These are phyloP conservation scores for Epinephelus lanceolatus DNA, from an alignment of 2,113 vertebrate genomes.

Conservation along the genomic window DNA sequence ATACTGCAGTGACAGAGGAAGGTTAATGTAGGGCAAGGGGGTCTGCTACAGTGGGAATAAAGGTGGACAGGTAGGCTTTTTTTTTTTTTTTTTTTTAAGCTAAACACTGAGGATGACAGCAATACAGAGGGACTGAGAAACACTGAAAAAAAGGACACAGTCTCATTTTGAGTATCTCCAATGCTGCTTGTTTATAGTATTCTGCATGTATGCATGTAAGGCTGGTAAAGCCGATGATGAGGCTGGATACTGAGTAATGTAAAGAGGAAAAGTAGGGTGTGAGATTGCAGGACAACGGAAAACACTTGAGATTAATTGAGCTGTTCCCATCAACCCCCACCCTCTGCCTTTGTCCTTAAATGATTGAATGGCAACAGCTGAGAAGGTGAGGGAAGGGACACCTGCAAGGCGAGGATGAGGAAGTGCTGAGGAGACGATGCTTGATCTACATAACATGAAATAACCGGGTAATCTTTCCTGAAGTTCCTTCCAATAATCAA, in stretches of 20 bases:
- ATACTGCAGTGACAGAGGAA: slow-evolving; percentile 3
- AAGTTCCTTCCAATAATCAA: slow-evolving; percentile 14
- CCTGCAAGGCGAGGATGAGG: slow-evolving; percentile 62
- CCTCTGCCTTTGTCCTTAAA: slow-evolving; percentile 53
- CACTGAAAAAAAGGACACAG: not conserved
- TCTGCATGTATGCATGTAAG: not conserved
- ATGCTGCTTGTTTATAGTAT: not conserved
- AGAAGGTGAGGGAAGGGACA: slow-evolving; percentile 76
- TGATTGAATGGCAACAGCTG: slow-evolving; percentile 78
- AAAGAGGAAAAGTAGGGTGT: slow-evolving; percentile 29
- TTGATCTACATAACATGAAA: slow-evolving; percentile 41
- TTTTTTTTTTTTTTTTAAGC: not conserved
- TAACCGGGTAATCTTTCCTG: slow-evolving; percentile 10
- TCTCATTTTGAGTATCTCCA: not conserved
- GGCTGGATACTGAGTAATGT: slow-evolving; percentile 23
- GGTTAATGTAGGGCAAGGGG: not conserved
- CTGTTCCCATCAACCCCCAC: slow-evolving; percentile 58
- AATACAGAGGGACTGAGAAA: not conserved
- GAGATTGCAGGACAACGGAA: slow-evolving; percentile 42
- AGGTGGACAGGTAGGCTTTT: not conserved
- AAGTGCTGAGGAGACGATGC: slow-evolving; percentile 33
- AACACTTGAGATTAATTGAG: slow-evolving; percentile 56
- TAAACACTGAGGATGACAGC: not conserved
- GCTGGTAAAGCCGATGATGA: slow-evolving; percentile 2
- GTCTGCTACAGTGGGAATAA: not conserved